Percentiles rank a stretch among this genome's conserved stretches.
These are phyloP conservation scores for Diachasmimorpha longicaudata DNA, from an alignment of 1,140 invertebrate species.

Conservation along the genomic window DNA sequence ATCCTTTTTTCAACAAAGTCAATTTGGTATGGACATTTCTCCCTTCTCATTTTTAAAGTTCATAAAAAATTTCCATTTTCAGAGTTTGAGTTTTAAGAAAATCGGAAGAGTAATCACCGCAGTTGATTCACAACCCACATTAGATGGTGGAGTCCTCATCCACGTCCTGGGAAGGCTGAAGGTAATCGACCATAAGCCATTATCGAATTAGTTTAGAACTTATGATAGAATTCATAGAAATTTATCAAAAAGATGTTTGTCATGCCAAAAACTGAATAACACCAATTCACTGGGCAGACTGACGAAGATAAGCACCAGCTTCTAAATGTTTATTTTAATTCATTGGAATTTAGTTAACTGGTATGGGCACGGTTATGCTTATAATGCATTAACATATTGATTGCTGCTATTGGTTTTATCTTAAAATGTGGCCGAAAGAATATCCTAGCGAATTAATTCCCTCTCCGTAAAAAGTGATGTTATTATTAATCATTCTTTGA, in stretches of 20 bases:
- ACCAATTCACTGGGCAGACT: conserved; percentile 70
- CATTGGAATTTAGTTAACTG: too few species aligned
- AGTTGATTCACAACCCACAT: conserved; percentile 95
- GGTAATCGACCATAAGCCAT: conserved; percentile 65
- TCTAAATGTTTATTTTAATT: too few species aligned
- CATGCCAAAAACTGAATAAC: conserved; percentile 31
- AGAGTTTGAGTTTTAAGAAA: conserved; percentile 90
- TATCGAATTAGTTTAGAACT: background rate
- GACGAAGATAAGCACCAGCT: conserved; percentile 92
- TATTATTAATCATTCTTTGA: too few species aligned
- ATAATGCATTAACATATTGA: too few species aligned
- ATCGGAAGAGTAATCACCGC: conserved; percentile 89
- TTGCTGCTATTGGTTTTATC: too few species aligned
- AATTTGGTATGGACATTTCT: too few species aligned
- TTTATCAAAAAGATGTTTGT: background rate
- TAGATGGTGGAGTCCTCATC: conserved; percentile 92
- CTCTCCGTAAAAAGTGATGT: too few species aligned
- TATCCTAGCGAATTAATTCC: too few species aligned
- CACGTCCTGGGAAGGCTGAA: conserved; percentile 92
- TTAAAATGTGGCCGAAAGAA: too few species aligned
- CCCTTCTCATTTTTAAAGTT: too few species aligned
- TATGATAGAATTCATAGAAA: background rate
- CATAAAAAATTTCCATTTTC: conserved; percentile 14
- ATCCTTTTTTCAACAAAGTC: too few species aligned
- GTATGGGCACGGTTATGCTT: too few species aligned